Evolutionary conservation across 2,888 invertebrate species (phyloP), one percentile per base, ranked within the genome.

Genomic region (Acronicta psi): DNA sequence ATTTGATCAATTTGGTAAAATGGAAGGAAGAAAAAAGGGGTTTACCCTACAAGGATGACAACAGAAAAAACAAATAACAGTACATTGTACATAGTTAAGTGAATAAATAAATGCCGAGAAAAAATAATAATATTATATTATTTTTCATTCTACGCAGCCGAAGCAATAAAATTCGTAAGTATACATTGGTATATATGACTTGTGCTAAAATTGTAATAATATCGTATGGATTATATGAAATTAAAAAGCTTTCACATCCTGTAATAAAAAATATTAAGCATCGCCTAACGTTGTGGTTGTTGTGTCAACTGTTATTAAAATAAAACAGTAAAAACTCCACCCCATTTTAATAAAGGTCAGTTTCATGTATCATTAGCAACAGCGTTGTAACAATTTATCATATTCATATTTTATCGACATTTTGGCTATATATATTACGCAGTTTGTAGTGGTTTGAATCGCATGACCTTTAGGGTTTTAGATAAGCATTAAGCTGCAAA

Each of bases 91-190:
- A n/a, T n/a, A n/a, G n/a, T n/a, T n/a, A n/a, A n/a, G n/a, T n/a
- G n/a, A n/a, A n/a, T n/a, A 20, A 20, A 20, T 4, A 20, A 20
- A 20, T 4, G 5, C 2, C 96, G 96, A 75, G 96, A 96, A 87
- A 97, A 94, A 87, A 93, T 44, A 20, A 6, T 2, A 5, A 7
- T 16, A 4, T 8, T 23, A 6, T 43, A 37, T 69, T 73, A 49
- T 71, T 54, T 79, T 82, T 84, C 80, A 59, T 90, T 86, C 59
- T 83, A 85, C 58, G 89, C 91, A 90, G 90, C 85, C 7, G 36
- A 59, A 57, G 44, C 52, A 25, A 11, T 60, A 43, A 13, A 36
- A 43, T 51, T 54, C 14, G 90, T 90, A 59, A 90, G 91, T 91
- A 87, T 72, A 58, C 55, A 2, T 23, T 59, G 45, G 47, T 54